Evolutionary conservation across 2,888 invertebrate genomes (phyloP), one percentile per base, ranked within the genome.

Genomic region (Terebella lapidaria): DNA sequence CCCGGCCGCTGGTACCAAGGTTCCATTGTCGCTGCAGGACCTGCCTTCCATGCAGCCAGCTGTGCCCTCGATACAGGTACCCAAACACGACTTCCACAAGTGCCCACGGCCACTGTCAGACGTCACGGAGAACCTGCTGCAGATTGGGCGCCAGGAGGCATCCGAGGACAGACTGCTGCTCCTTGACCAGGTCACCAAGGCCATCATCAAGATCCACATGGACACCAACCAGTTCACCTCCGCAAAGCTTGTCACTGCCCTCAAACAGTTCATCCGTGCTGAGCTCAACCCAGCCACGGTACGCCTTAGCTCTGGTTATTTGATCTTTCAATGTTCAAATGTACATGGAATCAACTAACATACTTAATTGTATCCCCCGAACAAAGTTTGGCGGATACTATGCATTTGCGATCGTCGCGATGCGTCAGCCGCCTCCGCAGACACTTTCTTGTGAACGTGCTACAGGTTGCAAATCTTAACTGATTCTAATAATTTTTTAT

Each of bases 141-240:
- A 49, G 49, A 5, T 20, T 15, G 49, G n/a, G 49, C 10, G 22
- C n/a, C 49, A 49, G 49, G 18, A 5, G 24, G 5, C 18, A 15
- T 5, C n/a, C 28, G 56, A 54, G 1, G 59, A 66, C 10, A 53
- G 63, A 20, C 54, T 22, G n/a, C 57, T 57, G 49, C 62, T 68
- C n/a, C 47, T 68, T 2, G 56, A 61, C 18, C 56, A 61, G 25
- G 67, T 68, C 54, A 57, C 60, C 20, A 24, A 60, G 35, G 58
- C 57, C 1, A 55, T 69, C 0, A 28, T 61, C 71, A 87, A 91
- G 69, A 95, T 96, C 46, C 96, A 97, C 83, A 86, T 93, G 76
- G 92, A 93, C 82, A 96, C 96, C 71, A 95, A 94, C 85, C 94
- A 93, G 81, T 95, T 94, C 83, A 95, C 95, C 74, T 35, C 42